Evolutionary conservation across 2,888 invertebrate genomes (phyloP).

Genomic region (Notodonta ziczac): DNA sequence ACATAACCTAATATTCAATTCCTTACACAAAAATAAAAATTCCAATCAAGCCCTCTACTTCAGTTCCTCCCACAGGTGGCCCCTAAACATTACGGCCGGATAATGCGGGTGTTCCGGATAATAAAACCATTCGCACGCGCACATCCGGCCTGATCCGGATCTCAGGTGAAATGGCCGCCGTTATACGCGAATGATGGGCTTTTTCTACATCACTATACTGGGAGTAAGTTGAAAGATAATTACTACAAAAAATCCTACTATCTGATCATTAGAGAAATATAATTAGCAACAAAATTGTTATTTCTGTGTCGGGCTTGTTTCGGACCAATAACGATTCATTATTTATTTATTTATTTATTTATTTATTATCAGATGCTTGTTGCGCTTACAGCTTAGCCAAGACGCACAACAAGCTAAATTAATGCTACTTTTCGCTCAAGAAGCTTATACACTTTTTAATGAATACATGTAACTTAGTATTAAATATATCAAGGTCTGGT

Average conservation of each 20-base stretch:
- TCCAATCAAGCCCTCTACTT: constrained; percentile 7
- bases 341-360: too few species aligned
- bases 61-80: constrained; percentile 55
- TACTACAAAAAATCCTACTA: neutral
- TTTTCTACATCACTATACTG: constrained; percentile 6
- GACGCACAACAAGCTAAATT: too few species aligned
- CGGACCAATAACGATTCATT: too few species aligned
- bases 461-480: too few species aligned
- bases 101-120: constrained; percentile 50
- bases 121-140: constrained; percentile 63
- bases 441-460: too few species aligned
- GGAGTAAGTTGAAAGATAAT: neutral
- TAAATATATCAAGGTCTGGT: too few species aligned
- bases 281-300: too few species aligned
- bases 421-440: too few species aligned
- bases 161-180: constrained; percentile 45
- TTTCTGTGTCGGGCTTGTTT: too few species aligned
- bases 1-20: neutral
- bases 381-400: too few species aligned
- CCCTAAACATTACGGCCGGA: constrained; percentile 47
- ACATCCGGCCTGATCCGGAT: constrained; percentile 42
- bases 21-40: constrained; percentile 5
- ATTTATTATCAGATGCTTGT: too few species aligned
- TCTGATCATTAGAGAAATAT: too few species aligned
- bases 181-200: constrained; percentile 31